Evolutionary conservation across 2,113 vertebrate species (phyloP), one percentile per base, ranked within the genome.

Genomic region (Panurus biarmicus): DNA sequence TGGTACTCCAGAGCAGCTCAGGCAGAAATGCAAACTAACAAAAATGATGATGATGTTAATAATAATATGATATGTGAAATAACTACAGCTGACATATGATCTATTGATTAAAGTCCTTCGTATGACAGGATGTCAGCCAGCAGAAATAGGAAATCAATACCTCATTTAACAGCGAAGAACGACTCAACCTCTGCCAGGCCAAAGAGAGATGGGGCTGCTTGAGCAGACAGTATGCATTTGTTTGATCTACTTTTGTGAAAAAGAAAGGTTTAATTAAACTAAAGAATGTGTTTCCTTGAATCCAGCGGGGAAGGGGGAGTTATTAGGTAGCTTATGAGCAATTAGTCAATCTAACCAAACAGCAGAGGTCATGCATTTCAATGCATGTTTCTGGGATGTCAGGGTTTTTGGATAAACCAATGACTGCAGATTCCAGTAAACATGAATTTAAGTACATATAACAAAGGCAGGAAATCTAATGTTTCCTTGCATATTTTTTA

Each of bases 141-240:
- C 71, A 94, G 85, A 90, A 96, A 95, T 80, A 93, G 90, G 87
- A 96, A 97, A 97, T 97, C 95, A 95, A 97, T 97, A 95, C 64
- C 85, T 96, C 87, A 96, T 97, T 94, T 95, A 95, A 93, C 64
- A 93, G 91, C 75, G 83, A 79, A 95, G 85, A 93, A 76, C 3
- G 0, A 91, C 85, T 90, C 91, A 93, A 51, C 56, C 85, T 93
- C 73, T 71, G 67, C 78, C 62, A 60, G 70, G 87, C 82, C 72
- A 84, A 76, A 89, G 78, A 87, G 44, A 95, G 74, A 91, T 11
- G 6, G 51, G 33, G 56, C 76, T 87, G 78, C 57, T 80, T 90
- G 91, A 95, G 80, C 35, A 70, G 75, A 87, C 71, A 80, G 36
- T 36, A 87, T 67, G 85, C 91, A 91, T 82, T 85, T 79, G 89